phyloP scores from a whole-genome alignment of 2,113 vertebrate genomes.

The Percopsis transmontana region DNA sequence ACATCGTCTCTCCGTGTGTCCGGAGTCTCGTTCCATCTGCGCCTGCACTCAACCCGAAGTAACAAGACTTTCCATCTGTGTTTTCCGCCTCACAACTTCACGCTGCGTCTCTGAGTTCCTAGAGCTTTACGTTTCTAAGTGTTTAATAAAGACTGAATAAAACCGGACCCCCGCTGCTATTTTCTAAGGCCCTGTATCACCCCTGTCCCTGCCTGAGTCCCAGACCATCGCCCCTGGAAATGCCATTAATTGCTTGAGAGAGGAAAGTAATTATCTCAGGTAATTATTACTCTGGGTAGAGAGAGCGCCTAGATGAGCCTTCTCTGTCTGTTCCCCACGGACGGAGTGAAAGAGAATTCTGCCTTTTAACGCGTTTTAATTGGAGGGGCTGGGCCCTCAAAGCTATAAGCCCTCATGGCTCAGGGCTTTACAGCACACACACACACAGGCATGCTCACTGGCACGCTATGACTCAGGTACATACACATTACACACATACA shows the following conservation, averaged over 20 bases:
- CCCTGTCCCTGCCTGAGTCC: constrained; percentile 48
- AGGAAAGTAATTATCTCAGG: constrained; percentile 83
- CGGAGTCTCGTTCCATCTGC: not conserved
- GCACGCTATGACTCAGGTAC: constrained; percentile 1
- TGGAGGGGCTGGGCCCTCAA: constrained; percentile 71
- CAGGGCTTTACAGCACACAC: constrained; percentile 47
- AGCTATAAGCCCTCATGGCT: constrained; percentile 64
- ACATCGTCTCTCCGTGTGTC: too few relatives aligned
- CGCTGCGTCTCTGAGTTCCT: constrained; percentile 8
- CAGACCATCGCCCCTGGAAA: constrained; percentile 68
- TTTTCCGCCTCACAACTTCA: constrained; percentile 26
- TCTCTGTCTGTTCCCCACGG: constrained; percentile 60
- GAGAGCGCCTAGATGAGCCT: constrained; percentile 67
- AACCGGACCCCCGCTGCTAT: constrained; percentile 47
- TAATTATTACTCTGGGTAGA: constrained; percentile 80
- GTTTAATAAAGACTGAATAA: constrained; percentile 48
- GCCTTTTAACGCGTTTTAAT: constrained; percentile 77
- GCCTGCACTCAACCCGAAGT: not conserved
- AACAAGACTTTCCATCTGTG: constrained; percentile 3
- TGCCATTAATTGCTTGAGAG: constrained; percentile 78
- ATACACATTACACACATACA: not conserved
- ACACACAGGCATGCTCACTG: constrained; percentile 8
- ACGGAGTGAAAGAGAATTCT: constrained; percentile 64
- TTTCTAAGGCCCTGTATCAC: constrained; percentile 53
- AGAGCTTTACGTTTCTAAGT: constrained; percentile 44